A percentile compares a stretch with the other conserved stretches of the same genome.
phyloP scores from a whole-genome alignment of 2,797 vertebrate species.

The Selene dorsalis region DNA sequence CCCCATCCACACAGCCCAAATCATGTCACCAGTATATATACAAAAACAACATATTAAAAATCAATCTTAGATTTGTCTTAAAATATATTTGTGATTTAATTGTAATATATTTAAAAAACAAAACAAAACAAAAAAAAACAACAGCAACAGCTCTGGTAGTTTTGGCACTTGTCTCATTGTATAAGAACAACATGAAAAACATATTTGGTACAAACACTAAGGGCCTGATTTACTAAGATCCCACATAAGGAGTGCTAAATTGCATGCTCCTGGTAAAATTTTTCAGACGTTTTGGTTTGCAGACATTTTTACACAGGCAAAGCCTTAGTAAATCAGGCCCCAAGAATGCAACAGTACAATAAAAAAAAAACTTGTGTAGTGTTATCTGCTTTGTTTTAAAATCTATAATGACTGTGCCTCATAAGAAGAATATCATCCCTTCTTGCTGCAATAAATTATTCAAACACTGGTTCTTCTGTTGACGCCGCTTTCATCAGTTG shows the following conservation, averaged over 20 bases:
- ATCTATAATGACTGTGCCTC: background rate
- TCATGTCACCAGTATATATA: background rate
- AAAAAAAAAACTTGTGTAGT: background rate
- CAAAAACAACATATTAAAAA: slow-evolving; percentile 2
- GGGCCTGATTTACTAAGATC: background rate
- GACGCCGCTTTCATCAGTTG: slow-evolving; percentile 3
- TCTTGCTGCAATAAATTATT: slow-evolving; percentile 5
- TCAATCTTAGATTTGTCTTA: slow-evolving; percentile 5
- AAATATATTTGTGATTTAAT: slow-evolving; percentile 12
- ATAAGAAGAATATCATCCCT: background rate
- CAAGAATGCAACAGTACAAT: slow-evolving; percentile 35
- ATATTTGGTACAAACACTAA: slow-evolving; percentile 15
- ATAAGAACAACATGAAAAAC: slow-evolving; percentile 7
- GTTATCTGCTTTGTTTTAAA: slow-evolving; percentile 16
- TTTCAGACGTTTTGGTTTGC: too few relatives aligned
- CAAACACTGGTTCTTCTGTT: background rate
- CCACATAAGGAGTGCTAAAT: too few relatives aligned
- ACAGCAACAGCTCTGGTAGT: background rate
- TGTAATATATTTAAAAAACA: slow-evolving; percentile 22
- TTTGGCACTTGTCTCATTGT: slow-evolving; percentile 37
- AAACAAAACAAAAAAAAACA: slow-evolving; percentile 17
- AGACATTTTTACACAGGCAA: too few relatives aligned
- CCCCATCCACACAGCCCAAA: slow-evolving; percentile 2
- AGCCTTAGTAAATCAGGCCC: too few relatives aligned
- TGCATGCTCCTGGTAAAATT: too few relatives aligned